phyloP scores from a whole-genome alignment of 2,888 invertebrate species.

The Brachyptera risi region DNA sequence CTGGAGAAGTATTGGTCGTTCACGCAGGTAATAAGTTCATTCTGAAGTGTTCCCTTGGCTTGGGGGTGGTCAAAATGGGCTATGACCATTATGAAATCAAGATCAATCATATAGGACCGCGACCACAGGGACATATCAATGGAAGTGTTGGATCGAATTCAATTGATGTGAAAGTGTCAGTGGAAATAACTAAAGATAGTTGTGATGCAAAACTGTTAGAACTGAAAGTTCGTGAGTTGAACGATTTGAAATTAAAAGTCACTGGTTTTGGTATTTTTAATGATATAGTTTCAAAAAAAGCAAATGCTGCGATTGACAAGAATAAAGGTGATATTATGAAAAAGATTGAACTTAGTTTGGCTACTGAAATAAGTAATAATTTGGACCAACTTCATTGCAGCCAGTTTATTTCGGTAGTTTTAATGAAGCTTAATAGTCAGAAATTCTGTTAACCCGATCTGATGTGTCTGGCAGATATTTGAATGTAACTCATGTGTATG shows the following conservation, averaged over 20 bases:
- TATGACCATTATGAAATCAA: slow-evolving; percentile 12
- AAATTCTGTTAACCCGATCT: too few relatives aligned
- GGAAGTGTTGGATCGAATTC: slow-evolving; percentile 10
- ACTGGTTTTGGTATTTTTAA: slow-evolving; percentile 13
- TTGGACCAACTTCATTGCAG: too few relatives aligned
- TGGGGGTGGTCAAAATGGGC: neutral
- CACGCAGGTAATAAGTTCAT: neutral
- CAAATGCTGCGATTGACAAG: neutral
- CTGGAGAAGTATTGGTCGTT: slow-evolving; percentile 6
- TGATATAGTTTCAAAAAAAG: neutral
- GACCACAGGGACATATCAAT: neutral
- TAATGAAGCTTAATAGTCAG: too few relatives aligned
- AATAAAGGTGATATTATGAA: neutral
- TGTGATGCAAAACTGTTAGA: slow-evolving; percentile 7
- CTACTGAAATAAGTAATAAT: neutral
- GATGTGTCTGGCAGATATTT: too few relatives aligned
- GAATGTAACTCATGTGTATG: too few relatives aligned
- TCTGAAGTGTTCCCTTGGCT: slow-evolving; percentile 8
- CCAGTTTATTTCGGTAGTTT: too few relatives aligned
- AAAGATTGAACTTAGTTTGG: neutral
- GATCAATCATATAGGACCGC: neutral
- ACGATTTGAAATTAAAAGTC: slow-evolving; percentile 11
- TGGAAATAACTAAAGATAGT: neutral
- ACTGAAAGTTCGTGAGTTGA: slow-evolving; percentile 2
- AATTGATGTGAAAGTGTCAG: neutral